These are phyloP conservation scores for Polia nebulosa DNA, from an alignment of 2,888 invertebrate species.

Conservation along the genomic window DNA sequence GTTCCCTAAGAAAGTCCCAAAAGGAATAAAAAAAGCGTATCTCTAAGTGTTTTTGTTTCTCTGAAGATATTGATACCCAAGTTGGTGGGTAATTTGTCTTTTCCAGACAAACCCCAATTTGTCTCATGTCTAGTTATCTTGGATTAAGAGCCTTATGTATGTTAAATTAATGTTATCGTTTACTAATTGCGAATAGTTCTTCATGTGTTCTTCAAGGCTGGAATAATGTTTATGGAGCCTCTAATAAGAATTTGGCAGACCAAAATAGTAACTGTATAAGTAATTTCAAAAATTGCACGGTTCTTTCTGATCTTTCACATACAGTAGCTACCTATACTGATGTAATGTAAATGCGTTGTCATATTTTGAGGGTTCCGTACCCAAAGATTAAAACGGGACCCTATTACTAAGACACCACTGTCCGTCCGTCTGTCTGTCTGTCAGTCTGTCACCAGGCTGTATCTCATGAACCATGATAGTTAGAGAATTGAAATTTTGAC, in stretches of 20 bases:
- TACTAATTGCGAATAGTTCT: constrained; percentile 21
- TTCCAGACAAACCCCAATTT: constrained; percentile 45
- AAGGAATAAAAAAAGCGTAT: constrained; percentile 32
- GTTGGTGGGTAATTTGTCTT: constrained; percentile 50
- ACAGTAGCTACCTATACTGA: too few species aligned
- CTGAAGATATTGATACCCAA: constrained; percentile 47
- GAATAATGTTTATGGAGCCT: neutral
- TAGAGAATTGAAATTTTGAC: too few species aligned
- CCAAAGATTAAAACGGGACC: too few species aligned
- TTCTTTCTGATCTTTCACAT: too few species aligned
- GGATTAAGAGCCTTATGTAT: constrained; percentile 14
- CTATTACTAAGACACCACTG: too few species aligned
- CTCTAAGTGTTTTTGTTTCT: constrained; percentile 50
- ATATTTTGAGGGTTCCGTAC: too few species aligned
- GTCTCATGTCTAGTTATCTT: constrained; percentile 30
- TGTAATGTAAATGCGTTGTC: too few species aligned
- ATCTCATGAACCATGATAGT: too few species aligned
- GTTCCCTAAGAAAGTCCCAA: constrained; percentile 20
- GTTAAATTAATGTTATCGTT: constrained; percentile 30
- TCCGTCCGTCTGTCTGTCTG: too few species aligned
- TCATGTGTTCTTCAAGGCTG: too few species aligned
- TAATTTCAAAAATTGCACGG: too few species aligned
- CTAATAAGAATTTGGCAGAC: neutral
- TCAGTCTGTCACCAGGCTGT: too few species aligned
- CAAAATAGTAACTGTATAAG: neutral